Conservation (phyloP, 2,888 invertebrate genomes). For the Aphelenchoides bicaudatus region DNA sequence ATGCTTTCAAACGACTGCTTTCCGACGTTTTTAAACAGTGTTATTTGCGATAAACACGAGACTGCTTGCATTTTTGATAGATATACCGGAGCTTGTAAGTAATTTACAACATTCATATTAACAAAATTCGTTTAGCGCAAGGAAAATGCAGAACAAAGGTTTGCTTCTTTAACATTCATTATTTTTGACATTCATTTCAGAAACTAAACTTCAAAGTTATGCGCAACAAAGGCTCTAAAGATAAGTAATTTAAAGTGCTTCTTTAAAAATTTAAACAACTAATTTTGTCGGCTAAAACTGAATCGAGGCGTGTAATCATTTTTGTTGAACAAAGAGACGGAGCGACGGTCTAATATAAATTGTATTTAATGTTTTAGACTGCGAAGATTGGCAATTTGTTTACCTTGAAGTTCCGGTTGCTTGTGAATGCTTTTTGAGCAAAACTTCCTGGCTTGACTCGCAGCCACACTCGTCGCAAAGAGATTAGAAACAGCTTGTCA, state of each 20-base stretch:
- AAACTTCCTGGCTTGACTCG: constrained; percentile 39
- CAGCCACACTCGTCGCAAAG: too few relatives aligned
- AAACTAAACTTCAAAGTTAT: constrained; percentile 49
- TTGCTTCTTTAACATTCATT: too few relatives aligned
- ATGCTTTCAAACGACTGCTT: constrained; percentile 46
- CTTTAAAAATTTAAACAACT: too few relatives aligned
- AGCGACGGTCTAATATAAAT: background rate
- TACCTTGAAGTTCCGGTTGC: constrained; percentile 50
- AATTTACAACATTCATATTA: background rate
- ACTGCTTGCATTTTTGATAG: constrained; percentile 49
- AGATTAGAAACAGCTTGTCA: too few relatives aligned
- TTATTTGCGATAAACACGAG: constrained; percentile 48
- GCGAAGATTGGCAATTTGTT: constrained; percentile 49
- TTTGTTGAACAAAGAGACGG: too few relatives aligned
- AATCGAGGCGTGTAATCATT: too few relatives aligned
- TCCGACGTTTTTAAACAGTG: constrained; percentile 51
- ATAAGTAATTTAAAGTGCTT: too few relatives aligned
- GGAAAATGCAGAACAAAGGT: constrained; percentile 45
- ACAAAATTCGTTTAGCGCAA: constrained; percentile 40
- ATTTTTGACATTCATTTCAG: too few relatives aligned
- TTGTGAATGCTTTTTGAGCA: constrained; percentile 50
- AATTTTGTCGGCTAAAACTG: too few relatives aligned
- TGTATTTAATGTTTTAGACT: constrained; percentile 27
- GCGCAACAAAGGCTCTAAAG: constrained; percentile 29
- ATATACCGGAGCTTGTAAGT: constrained; percentile 38